These are phyloP conservation scores for Ischnus inquisitorius DNA, from an alignment of 2,888 invertebrate species.

Conservation along the genomic window DNA sequence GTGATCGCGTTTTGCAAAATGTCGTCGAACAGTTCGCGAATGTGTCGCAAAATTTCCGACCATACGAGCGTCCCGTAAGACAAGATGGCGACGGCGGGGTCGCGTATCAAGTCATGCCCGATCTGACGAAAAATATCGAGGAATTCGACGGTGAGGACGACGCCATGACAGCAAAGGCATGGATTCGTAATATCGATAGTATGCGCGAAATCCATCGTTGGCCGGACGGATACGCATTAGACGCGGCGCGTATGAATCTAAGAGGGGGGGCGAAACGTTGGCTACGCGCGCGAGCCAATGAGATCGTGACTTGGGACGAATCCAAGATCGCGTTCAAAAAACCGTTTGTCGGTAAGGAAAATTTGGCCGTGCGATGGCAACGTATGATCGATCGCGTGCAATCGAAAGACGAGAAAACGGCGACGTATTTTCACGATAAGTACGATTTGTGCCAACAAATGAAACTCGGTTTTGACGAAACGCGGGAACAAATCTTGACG, in stretches of 20 bases:
- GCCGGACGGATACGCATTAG: slow-evolving; percentile 52
- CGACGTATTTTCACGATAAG: slow-evolving; percentile 61
- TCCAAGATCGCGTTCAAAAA: slow-evolving; percentile 32
- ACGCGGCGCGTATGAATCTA: slow-evolving; percentile 49
- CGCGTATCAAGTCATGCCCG: slow-evolving; percentile 44
- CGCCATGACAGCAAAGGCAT: slow-evolving; percentile 30
- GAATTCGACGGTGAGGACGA: slow-evolving; percentile 39
- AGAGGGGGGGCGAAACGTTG: slow-evolving; percentile 37
- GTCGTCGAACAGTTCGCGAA: slow-evolving; percentile 25
- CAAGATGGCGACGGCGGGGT: slow-evolving; percentile 23
- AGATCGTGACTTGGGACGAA: slow-evolving; percentile 18
- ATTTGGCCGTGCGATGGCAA: slow-evolving; percentile 41
- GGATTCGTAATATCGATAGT: slow-evolving; percentile 39
- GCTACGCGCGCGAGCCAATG: slow-evolving; percentile 19
- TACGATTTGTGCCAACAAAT: slow-evolving; percentile 71
- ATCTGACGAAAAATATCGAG: slow-evolving; percentile 40
- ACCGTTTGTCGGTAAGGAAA: slow-evolving; percentile 49
- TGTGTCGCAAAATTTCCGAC: slow-evolving; percentile 19
- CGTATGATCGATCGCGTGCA: slow-evolving; percentile 42
- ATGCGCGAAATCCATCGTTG: slow-evolving; percentile 54
- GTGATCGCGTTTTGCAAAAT: slow-evolving; percentile 24
- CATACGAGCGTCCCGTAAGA: slow-evolving; percentile 12
- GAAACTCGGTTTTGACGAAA: slow-evolving; percentile 67
- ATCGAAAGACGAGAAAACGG: slow-evolving; percentile 25
- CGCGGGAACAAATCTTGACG: slow-evolving; percentile 66